Evolutionary conservation across 2,797 vertebrate genomes (phyloP), one percentile per base, ranked within the genome.

Genomic region (Oophaga sylvatica): DNA sequence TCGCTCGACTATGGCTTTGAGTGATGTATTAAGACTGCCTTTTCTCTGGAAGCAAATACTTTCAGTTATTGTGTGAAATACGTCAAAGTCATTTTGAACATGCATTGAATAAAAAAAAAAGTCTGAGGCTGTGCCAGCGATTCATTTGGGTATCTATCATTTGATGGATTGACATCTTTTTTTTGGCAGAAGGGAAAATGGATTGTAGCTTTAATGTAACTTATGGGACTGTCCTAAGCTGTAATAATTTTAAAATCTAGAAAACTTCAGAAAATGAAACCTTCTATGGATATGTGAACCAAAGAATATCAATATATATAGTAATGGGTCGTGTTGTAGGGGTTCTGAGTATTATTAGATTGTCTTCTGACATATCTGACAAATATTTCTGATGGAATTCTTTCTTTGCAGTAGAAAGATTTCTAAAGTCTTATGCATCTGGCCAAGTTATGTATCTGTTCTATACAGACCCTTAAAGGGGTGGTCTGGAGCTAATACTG

Each of bases 1-100:
- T 83, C 68, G n/a, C 35, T 65, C 26, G 45, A 75, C 81, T 80
- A 75, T 84, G 65, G 82, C 87, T 88, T 83, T 84, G 67, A 60
- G 87, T 80, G 63, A 88, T 78, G 53, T 71, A 71, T 59, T 83
- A 88, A 78, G 48, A 88, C 63, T 63, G 75, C 41, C 75, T 88
- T 80, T 56, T 73, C 75, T 85, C 76, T 56, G 76, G 63, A 89
- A 70, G 65, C 53, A 84, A 83, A 87, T 77, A 68, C 73, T 83
- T 88, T 87, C 73, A 87, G 75, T 70, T 87, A 87, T 60, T 84
- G 81, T 83, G 48, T 3, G 26, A 80, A 71, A 79, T 22, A 65
- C n/a, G 79, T 63, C 85, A 87, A 87, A 87, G 75, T 88, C 20
- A 41, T 84, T 84, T 84, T 71, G 48, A 71, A 67, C n/a, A 56